A percentile compares a stretch with the other conserved stretches of the same genome.
These are phyloP conservation scores for Taurulus bubalis DNA, from an alignment of 2,113 vertebrate species.

Conservation along the genomic window DNA sequence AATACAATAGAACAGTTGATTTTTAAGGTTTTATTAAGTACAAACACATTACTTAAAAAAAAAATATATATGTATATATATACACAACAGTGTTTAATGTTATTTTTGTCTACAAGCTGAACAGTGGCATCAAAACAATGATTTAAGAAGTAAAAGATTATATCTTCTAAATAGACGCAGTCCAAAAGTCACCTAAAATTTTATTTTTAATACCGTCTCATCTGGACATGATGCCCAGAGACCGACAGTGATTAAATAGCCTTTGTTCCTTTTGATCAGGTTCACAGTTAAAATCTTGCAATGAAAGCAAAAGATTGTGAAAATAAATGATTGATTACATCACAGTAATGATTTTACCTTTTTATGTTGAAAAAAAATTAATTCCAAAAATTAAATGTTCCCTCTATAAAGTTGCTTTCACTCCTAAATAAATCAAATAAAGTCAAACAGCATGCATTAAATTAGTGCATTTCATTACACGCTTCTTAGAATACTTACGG, in stretches of 20 bases:
- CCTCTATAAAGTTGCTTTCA: not conserved
- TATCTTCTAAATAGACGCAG: not conserved
- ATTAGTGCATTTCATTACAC: too few relatives aligned
- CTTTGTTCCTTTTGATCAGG: not conserved
- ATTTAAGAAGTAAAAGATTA: slow-evolving; percentile 34
- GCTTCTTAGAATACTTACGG: not conserved
- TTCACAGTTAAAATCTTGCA: slow-evolving; percentile 7
- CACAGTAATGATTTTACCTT: not conserved
- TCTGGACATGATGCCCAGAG: not conserved
- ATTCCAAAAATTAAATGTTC: slow-evolving; percentile 23
- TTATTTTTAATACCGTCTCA: not conserved
- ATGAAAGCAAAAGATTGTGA: not conserved
- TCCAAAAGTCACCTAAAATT: not conserved
- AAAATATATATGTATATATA: too few relatives aligned
- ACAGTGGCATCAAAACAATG: not conserved
- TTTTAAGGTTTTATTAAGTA: slow-evolving; percentile 10
- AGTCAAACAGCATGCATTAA: not conserved
- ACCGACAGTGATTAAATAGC: not conserved
- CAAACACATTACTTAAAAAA: not conserved
- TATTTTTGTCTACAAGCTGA: not conserved
- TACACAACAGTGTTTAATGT: not conserved
- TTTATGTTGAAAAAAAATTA: not conserved
- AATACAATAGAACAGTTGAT: not conserved
- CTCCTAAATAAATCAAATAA: not conserved
- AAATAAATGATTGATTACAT: not conserved